Evolutionary conservation across 2,888 invertebrate genomes (phyloP), one percentile per base, ranked within the genome.

Genomic region (Embidobia sp.): DNA sequence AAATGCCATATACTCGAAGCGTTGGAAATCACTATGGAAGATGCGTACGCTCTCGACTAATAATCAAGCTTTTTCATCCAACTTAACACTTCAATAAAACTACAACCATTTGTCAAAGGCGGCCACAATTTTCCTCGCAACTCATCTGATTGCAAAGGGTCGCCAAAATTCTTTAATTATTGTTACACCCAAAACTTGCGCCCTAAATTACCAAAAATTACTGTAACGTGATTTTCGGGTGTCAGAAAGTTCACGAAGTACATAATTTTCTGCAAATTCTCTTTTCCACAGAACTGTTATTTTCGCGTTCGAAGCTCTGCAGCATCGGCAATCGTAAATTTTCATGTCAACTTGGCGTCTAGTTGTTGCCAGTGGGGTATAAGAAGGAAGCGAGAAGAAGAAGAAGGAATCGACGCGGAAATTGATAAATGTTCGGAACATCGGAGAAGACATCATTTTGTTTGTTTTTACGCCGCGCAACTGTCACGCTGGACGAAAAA

Each of bases 331-430:
- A 59, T 59, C 55, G 57, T 69, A 69, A 67, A 67, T 69, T 49
- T 35, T 69, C 57, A 27, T 44, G 57, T 69, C 59, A 55, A 49
- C 26, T 27, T 48, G 49, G 51, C 64, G 64, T 64, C 51, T 64
- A 49, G 64, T 51, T 64, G 64, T 46, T 61, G 46, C 40, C 64
- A 64, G 49, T 40, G 69, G 37, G 18, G 40, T 46, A 55, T 46
- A 67, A 67, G 67, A 55, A 67, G 51, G 64, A 67, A 53, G 59
- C 48, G 40, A 46, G 57, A 61, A 70, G 70, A 61, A 61, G 59
- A 31, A 46, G 51, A 37, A 49, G 57, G 61, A 57, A 61, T 61
- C 51, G 66, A 55, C 66, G 66, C 66, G 55, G 66, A 66, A 66
- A 53, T 66, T 66, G 66, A 66, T 66, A 53, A 55, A 66, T 66